These are phyloP conservation scores for Oxyruncus cristatus DNA, from an alignment of 2,113 vertebrate species.

Conservation along the genomic window DNA sequence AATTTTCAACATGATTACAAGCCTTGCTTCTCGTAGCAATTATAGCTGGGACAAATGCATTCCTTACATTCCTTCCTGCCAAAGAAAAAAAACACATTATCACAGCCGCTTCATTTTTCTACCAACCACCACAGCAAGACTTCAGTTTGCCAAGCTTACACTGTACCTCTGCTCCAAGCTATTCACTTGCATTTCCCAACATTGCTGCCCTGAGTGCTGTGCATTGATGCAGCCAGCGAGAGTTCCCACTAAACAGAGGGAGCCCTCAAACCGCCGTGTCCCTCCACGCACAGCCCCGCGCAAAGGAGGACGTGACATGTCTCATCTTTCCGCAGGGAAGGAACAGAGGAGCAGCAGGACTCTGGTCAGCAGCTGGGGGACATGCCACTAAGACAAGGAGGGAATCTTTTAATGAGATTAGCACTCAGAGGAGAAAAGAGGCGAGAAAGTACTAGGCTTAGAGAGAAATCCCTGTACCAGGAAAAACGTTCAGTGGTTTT, in stretches of 20 bases:
- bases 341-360: background rate
- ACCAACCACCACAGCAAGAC: background rate
- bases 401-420: conserved; percentile 15
- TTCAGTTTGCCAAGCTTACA: background rate
- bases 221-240: background rate
- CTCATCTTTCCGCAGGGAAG: background rate
- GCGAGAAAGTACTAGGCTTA: background rate
- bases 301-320: background rate
- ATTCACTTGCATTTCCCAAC: background rate
- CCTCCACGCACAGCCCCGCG: background rate
- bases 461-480: background rate
- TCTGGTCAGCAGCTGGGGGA: background rate
- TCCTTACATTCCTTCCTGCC: background rate
- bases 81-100: background rate
- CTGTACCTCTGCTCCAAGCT: background rate
- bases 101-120: background rate
- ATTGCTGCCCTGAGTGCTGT: accelerated
- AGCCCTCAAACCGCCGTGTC: accelerated
- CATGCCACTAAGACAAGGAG: background rate
- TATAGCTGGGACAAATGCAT: background rate
- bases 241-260: background rate
- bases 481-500: background rate
- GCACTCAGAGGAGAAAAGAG: background rate
- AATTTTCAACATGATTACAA: background rate
- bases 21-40: background rate